phyloP scores from a whole-genome alignment of 2,113 vertebrate species.

The Uropsilus gracilis region DNA sequence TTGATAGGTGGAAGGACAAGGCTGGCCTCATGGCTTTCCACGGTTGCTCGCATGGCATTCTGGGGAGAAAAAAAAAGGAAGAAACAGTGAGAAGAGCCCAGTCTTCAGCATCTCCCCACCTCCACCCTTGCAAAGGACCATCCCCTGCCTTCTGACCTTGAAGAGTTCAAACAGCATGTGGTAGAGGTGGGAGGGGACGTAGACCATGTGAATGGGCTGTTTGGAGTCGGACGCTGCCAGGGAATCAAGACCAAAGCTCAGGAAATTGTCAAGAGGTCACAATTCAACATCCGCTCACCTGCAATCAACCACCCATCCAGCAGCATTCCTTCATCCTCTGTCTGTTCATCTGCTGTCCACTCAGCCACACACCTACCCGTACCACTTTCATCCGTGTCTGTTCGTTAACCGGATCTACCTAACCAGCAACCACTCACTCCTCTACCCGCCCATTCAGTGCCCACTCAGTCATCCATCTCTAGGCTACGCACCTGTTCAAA shows the following conservation, averaged over 20 bases:
- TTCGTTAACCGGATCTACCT: background rate
- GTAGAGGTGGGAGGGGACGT: constrained; percentile 96
- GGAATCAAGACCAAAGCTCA: background rate
- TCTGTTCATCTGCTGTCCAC: background rate
- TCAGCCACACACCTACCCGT: background rate
- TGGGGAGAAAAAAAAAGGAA: constrained; percentile 61
- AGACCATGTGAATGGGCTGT: constrained; percentile 92
- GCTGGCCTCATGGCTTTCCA: constrained; percentile 91
- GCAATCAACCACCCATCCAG: background rate
- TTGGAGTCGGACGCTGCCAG: constrained; percentile 84
- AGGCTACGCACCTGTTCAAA: background rate
- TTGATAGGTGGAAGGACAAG: constrained; percentile 89
- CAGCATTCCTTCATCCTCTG: background rate
- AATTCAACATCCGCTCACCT: background rate
- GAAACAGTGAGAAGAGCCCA: background rate
- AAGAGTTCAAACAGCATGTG: constrained; percentile 99
- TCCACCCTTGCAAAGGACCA: too few relatives aligned
- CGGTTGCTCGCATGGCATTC: constrained; percentile 98
- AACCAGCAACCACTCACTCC: background rate
- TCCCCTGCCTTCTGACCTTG: constrained; percentile 87
- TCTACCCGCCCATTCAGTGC: background rate
- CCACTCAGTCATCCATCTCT: background rate
- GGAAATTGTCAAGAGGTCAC: background rate
- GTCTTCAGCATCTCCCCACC: too few relatives aligned
- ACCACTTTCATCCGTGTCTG: background rate